Conservation (phyloP, 1,140 invertebrate genomes). For the Bombus difficillimus region DNA sequence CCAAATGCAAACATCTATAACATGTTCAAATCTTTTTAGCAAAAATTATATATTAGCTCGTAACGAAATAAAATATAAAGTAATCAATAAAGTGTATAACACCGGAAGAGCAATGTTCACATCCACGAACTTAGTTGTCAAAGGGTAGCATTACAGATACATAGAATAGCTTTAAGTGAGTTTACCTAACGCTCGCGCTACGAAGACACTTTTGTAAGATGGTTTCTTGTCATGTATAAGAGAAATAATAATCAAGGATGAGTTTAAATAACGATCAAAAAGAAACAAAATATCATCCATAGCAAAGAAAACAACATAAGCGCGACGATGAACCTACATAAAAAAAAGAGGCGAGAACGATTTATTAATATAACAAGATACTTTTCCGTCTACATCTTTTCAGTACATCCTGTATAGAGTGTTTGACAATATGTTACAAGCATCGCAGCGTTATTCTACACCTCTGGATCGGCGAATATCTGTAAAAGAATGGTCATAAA, state of each 20-base stretch:
- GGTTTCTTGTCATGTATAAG: conserved; percentile 2
- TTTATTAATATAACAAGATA: no score
- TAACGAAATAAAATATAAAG: background rate
- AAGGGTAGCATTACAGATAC: conserved; percentile 7
- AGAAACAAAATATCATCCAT: conserved; percentile 60
- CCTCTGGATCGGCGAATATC: no score
- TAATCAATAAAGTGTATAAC: background rate
- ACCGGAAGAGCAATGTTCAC: conserved; percentile 12
- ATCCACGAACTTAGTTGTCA: conserved; percentile 2
- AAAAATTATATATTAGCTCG: background rate
- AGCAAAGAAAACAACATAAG: no score
- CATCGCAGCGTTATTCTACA: no score
- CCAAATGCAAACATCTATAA: no score
- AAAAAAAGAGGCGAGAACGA: background rate
- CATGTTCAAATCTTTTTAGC: no score
- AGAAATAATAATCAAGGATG: conserved; percentile 53
- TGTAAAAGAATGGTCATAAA: no score
- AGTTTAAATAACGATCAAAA: conserved; percentile 26
- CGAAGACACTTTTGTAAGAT: conserved; percentile 41
- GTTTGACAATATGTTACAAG: no score
- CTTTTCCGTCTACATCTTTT: no score
- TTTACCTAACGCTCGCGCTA: conserved; percentile 54
- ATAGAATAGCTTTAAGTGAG: conserved; percentile 57
- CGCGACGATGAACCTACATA: background rate
- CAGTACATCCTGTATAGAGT: no score